Conservation (phyloP, 1,140 invertebrate species). For the Drosophila carrolli region DNA sequence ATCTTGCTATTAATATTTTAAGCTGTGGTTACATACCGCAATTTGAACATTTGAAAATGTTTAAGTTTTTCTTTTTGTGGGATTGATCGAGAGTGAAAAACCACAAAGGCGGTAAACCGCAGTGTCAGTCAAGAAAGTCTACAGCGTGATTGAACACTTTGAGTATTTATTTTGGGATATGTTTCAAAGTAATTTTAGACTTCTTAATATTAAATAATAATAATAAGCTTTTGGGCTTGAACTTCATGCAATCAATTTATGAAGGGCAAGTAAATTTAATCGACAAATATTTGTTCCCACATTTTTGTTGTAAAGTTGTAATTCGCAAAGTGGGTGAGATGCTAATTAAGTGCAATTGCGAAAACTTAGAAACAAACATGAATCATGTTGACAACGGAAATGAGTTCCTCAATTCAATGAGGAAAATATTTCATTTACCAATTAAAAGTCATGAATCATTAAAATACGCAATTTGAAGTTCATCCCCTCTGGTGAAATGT, state of each 20-base stretch:
- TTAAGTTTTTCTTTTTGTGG: background rate
- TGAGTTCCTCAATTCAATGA: slow-evolving; percentile 13
- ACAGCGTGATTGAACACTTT: slow-evolving; percentile 25
- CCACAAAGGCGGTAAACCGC: slow-evolving; percentile 4
- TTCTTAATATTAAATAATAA: background rate
- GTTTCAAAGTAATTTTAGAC: background rate
- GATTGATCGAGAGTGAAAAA: slow-evolving; percentile 1
- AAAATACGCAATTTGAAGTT: background rate
- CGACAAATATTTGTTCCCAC: background rate
- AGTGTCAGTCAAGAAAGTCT: background rate
- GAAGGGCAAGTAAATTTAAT: background rate
- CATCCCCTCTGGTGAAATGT: slow-evolving; percentile 22
- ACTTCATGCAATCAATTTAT: background rate
- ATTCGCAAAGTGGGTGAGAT: background rate
- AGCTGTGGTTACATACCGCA: background rate
- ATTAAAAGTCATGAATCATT: slow-evolving; percentile 42
- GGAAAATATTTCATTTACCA: slow-evolving; percentile 44
- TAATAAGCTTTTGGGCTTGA: background rate
- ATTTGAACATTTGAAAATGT: too few relatives aligned
- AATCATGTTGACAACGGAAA: slow-evolving; percentile 49
- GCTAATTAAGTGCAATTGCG: slow-evolving; percentile 25
- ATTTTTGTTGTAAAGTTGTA: background rate
- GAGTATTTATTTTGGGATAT: slow-evolving; percentile 17
- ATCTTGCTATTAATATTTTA: background rate
- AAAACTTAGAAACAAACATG: slow-evolving; percentile 38